These are phyloP conservation scores for Chrysochloris asiatica DNA, from an alignment of 2,113 vertebrate species.

Conservation along the genomic window DNA sequence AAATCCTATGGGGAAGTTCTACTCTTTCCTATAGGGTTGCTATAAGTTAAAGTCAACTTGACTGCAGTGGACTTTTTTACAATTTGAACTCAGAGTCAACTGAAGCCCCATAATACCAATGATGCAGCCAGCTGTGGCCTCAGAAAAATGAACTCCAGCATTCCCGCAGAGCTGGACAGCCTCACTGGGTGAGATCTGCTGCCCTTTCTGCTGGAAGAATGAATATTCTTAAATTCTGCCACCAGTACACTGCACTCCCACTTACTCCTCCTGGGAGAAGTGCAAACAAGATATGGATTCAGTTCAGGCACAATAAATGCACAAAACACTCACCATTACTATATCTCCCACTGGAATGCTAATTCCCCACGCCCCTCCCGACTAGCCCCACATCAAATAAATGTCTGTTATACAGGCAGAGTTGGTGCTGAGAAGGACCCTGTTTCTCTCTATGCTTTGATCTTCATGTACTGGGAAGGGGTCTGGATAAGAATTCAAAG, in stretches of 20 bases:
- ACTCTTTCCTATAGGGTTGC: not conserved
- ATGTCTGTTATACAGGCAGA: not conserved
- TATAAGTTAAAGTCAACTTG: not conserved
- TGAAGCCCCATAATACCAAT: not conserved
- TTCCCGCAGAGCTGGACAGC: not conserved
- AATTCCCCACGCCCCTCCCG: not conserved
- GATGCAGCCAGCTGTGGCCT: not conserved
- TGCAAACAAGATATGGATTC: slow-evolving; percentile 24
- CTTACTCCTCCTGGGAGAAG: not conserved
- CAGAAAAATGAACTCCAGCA: not conserved
- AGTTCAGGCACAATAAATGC: not conserved
- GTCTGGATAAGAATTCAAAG: not conserved
- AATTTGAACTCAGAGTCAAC: not conserved
- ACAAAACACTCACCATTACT: not conserved
- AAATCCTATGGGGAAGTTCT: not conserved
- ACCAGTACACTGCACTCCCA: not conserved
- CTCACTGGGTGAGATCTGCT: accelerated
- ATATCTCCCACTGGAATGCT: not conserved
- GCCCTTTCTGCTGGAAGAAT: not conserved
- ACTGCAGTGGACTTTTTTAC: not conserved
- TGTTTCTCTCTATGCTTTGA: not conserved
- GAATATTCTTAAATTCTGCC: not conserved
- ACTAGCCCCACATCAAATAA: not conserved
- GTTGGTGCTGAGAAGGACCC: not conserved
- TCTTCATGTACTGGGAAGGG: not conserved